Evolutionary conservation across 2,113 vertebrate genomes (phyloP).

Genomic region (Pygoscelis adeliae): DNA sequence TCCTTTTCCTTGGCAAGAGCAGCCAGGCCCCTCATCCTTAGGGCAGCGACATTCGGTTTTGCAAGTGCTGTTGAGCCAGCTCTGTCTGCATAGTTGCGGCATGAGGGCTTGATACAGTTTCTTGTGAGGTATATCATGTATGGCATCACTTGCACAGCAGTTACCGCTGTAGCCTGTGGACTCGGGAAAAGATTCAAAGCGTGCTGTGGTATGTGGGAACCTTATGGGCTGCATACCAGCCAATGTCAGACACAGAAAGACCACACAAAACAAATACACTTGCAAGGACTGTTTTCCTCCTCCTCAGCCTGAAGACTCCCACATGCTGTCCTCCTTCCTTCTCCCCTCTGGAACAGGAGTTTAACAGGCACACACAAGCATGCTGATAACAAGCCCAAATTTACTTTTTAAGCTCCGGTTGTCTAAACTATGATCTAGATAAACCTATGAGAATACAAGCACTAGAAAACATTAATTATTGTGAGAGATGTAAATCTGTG

Average conservation of each 20-base stretch:
- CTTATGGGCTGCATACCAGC: neutral
- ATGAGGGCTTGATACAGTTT: neutral
- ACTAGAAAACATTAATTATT: neutral
- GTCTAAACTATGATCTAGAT: neutral
- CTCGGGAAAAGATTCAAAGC: neutral
- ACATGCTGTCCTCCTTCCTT: neutral
- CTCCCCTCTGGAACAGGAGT: neutral
- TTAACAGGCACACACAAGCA: neutral
- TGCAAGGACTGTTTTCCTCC: neutral
- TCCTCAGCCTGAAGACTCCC: neutral
- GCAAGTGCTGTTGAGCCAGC: neutral
- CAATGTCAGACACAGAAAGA: neutral
- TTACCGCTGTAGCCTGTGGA: neutral
- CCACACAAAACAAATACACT: neutral
- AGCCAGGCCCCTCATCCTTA: neutral
- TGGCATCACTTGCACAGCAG: neutral
- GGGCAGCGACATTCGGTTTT: neutral
- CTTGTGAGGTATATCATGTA: neutral
- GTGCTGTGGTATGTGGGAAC: neutral
- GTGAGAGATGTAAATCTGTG: neutral
- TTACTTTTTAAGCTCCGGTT: neutral
- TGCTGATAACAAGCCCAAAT: neutral
- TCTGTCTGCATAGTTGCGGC: neutral
- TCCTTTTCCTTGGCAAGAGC: neutral
- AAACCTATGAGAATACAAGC: neutral